phyloP scores from a whole-genome alignment of 2,888 invertebrate species.

The Candidula unifasciata region DNA sequence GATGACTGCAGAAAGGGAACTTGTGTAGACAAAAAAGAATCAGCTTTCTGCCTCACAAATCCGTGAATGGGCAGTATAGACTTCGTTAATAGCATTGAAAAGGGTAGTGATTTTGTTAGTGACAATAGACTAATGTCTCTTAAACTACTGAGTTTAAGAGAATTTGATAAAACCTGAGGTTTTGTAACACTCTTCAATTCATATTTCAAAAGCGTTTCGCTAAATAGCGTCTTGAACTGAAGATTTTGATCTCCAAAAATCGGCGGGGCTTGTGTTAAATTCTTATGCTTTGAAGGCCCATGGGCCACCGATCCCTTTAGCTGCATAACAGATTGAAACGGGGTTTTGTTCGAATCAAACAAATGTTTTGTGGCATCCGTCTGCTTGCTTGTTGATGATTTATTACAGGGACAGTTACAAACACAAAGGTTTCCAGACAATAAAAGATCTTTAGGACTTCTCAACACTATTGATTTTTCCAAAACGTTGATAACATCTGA shows the following conservation, averaged over 20 bases:
- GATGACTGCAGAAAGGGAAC: no score
- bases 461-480: constrained; percentile 53
- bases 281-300: no score
- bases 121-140: neutral
- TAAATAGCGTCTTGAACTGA: no score
- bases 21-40: no score
- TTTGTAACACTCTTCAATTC: neutral
- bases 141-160: constrained; percentile 22
- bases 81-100: neutral
- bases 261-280: no score
- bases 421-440: neutral
- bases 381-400: neutral
- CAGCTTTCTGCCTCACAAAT: no score
- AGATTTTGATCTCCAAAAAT: no score
- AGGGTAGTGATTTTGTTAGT: neutral
- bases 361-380: neutral
- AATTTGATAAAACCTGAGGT: neutral
- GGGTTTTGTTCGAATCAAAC: neutral
- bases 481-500: constrained; percentile 58
- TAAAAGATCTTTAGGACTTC: constrained; percentile 35
- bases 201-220: neutral
- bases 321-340: neutral
- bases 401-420: neutral
- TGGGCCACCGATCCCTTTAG: no score
- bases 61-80: neutral